Conservation (phyloP, 2,113 vertebrate genomes). For the Neolamprologus variostigma region DNA sequence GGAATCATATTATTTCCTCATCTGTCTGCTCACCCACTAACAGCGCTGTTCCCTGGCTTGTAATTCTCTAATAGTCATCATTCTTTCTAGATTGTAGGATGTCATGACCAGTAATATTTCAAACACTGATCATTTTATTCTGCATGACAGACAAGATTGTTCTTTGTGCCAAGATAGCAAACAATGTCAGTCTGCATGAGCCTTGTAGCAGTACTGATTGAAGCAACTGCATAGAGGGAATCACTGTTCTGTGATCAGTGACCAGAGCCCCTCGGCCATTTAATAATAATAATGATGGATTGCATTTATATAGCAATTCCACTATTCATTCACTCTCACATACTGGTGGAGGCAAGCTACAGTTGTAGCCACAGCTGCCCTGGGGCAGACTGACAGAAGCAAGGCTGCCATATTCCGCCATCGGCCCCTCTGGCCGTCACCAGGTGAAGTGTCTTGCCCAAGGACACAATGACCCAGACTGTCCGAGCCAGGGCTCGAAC, state of each 20-base stretch:
- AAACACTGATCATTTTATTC: neutral
- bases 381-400: neutral
- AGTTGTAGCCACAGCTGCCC: neutral
- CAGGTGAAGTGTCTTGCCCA: neutral
- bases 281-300: neutral
- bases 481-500: fast-evolving
- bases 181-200: neutral
- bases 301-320: neutral
- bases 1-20: neutral
- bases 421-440: fast-evolving
- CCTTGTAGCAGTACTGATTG: neutral
- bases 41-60: neutral
- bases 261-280: neutral
- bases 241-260: constrained; percentile 28
- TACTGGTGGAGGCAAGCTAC: neutral
- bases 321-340: neutral
- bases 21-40: neutral
- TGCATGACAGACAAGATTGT: neutral
- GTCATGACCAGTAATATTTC: neutral
- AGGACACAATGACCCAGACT: fast-evolving
- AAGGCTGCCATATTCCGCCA: fast-evolving
- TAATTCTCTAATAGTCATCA: neutral
- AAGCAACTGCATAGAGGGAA: neutral
- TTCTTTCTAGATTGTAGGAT: neutral
- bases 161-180: constrained; percentile 1